These are phyloP conservation scores for Heteronetta atricapilla DNA, from an alignment of 2,113 vertebrate genomes.

Conservation along the genomic window DNA sequence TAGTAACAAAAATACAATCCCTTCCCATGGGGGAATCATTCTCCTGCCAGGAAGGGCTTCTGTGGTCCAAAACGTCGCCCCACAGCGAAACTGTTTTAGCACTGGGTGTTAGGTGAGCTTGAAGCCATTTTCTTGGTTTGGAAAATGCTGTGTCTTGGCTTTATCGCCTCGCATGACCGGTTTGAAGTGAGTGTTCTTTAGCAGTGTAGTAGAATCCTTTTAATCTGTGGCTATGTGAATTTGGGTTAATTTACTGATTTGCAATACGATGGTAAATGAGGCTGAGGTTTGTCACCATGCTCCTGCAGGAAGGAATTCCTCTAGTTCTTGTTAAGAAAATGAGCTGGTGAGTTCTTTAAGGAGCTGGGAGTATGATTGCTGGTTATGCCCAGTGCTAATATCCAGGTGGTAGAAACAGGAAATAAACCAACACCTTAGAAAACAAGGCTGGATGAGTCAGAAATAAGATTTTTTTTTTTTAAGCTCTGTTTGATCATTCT, in stretches of 20 bases:
- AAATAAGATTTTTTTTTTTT: not conserved
- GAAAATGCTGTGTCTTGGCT: not conserved
- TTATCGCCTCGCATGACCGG: not conserved
- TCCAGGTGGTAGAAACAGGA: not conserved
- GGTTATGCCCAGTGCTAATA: fast-evolving
- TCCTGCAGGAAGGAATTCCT: not conserved
- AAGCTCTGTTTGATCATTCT: not conserved
- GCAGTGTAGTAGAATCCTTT: not conserved
- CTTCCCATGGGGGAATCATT: fast-evolving
- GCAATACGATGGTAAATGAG: not conserved
- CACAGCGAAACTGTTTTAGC: not conserved
- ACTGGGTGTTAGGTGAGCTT: not conserved
- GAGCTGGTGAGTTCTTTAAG: not conserved
- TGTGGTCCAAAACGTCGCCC: not conserved
- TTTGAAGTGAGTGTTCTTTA: not conserved
- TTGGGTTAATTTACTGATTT: not conserved
- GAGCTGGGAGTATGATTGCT: not conserved
- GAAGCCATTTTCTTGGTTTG: not conserved
- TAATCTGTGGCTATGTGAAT: not conserved
- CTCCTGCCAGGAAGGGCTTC: not conserved
- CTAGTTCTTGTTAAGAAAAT: not conserved
- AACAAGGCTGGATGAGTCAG: not conserved
- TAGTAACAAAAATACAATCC: fast-evolving
- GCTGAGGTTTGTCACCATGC: not conserved
- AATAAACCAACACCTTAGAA: not conserved